Evolutionary conservation across 2,113 vertebrate genomes (phyloP), one percentile per base, ranked within the genome.

Genomic region (Tragelaphus strepsiceros): DNA sequence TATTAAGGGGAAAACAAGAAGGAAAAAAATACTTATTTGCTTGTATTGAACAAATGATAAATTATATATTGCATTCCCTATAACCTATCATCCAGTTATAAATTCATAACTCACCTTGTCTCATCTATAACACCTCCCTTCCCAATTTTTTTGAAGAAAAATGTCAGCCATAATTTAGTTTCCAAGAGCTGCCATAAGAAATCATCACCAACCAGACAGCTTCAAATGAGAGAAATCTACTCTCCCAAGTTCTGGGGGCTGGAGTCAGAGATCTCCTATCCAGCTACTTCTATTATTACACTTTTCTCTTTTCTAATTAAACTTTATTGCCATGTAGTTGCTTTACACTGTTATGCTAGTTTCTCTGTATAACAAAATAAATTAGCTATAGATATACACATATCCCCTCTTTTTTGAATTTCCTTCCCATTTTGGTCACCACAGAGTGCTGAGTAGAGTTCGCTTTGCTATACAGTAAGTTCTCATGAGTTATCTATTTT

Each of bases 211-310:
- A 22, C 7, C 3, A 9, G 59, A n/a, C 2, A 49, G n/a, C 16
- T 30, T 64, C 61, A 35, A 30, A 6, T 10, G 26, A 6, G 13
- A 49, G 62, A 21, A 35, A 5, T 4, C 30, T 17, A 14, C 32
- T 12, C 35, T 22, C n/a, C 71, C 35, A 12, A 2, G 35, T 26
- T 7, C 39, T 26, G 30, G 7, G 6, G 78, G 14, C 28, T 15
- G 15, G n/a, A 10, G 8, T 26, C n/a, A 5, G 14, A 28, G 14
- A 16, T 2, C n/a, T 21, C 35, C 26, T 3, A 14, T 11, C 16
- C 0, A 0, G 30, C 26, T 7, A 0, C n/a, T 56, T 54, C 16
- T 21, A 5, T 5, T 1, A 3, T 3, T 14, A 24, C 5, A 4
- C 1, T 12, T 22, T 21, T 6, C 67, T 71, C 67, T 71, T 39